Evolutionary conservation across 2,888 invertebrate genomes (phyloP).

Genomic region (Aleiodes testaceus): DNA sequence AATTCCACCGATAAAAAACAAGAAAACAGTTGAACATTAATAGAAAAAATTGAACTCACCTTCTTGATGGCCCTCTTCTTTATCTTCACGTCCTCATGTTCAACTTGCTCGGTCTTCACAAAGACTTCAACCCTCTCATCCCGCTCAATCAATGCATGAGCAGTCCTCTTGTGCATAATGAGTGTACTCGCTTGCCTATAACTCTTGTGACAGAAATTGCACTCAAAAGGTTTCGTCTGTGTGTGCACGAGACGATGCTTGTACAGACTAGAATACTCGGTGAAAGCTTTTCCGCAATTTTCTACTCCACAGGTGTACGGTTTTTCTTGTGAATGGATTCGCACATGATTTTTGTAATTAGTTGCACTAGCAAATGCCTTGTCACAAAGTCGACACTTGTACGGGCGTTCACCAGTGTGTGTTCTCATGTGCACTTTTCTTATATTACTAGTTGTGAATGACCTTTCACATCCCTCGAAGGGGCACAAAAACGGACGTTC

Average conservation of each 20-base stretch:
- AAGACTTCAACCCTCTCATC: conserved; percentile 71
- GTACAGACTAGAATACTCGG: conserved; percentile 81
- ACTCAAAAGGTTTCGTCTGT: conserved; percentile 76
- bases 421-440: conserved; percentile 80
- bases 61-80: conserved; percentile 44
- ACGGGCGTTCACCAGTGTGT: conserved; percentile 81
- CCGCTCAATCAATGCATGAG: conserved; percentile 74
- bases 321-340: conserved; percentile 82
- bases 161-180: conserved; percentile 77
- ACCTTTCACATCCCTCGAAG: conserved; percentile 77
- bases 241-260: conserved; percentile 79
- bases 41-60: conserved; percentile 37
- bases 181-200: conserved; percentile 79
- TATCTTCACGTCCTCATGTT: not conserved
- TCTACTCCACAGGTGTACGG: conserved; percentile 78
- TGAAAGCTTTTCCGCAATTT: conserved; percentile 79
- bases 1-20: conserved; percentile 10
- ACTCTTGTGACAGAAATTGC: conserved; percentile 76
- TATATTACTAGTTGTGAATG: conserved; percentile 82
- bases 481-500: conserved; percentile 68
- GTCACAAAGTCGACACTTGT: conserved; percentile 78
- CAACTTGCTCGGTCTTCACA: conserved; percentile 33
- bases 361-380: conserved; percentile 81
- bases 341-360: conserved; percentile 80
- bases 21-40: not conserved